These are phyloP conservation scores for Cyclophora punctaria DNA, from an alignment of 2,888 invertebrate genomes.

Conservation along the genomic window DNA sequence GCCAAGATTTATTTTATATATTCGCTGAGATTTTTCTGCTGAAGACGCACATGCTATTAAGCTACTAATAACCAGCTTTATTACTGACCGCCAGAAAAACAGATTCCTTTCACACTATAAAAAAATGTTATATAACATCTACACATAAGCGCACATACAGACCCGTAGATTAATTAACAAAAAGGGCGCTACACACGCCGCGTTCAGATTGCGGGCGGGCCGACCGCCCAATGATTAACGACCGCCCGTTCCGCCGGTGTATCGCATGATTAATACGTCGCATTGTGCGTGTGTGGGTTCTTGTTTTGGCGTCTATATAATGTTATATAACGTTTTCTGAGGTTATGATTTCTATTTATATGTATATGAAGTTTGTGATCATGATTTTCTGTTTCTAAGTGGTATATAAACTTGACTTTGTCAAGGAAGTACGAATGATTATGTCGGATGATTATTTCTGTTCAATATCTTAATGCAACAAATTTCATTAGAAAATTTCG, in stretches of 20 bases:
- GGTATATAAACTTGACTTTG: no score
- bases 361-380: not conserved
- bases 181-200: slow-evolving; percentile 51
- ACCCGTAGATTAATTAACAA: slow-evolving; percentile 67
- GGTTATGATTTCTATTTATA: not conserved
- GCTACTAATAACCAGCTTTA: no score
- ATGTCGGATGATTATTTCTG: no score
- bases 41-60: no score
- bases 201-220: slow-evolving; percentile 56
- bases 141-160: slow-evolving; percentile 12
- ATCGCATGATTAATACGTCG: slow-evolving; percentile 70
- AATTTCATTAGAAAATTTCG: no score
- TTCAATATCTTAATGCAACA: no score
- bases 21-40: no score
- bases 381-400: not conserved
- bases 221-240: slow-evolving; percentile 66
- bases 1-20: no score
- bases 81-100: no score
- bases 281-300: slow-evolving; percentile 40
- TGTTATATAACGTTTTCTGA: no score
- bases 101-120: no score
- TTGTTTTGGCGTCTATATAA: slow-evolving; percentile 13
- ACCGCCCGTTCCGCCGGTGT: slow-evolving; percentile 52
- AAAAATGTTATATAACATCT: not conserved
- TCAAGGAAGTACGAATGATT: no score